Percentiles rank a stretch among this genome's conserved stretches.
phyloP scores from a whole-genome alignment of 2,113 vertebrate species.

The Toxostoma redivivum region DNA sequence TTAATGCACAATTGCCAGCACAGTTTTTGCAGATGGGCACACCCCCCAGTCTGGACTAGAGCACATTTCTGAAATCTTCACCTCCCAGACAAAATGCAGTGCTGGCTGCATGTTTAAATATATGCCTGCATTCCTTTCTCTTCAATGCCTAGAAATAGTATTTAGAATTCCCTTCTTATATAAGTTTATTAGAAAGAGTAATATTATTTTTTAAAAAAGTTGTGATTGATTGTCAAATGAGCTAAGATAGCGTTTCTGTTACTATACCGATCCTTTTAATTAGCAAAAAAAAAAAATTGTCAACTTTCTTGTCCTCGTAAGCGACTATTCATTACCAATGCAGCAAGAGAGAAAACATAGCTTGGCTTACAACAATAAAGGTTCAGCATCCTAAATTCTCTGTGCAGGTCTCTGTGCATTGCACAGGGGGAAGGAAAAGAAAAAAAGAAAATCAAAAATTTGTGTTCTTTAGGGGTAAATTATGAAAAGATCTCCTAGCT shows the following conservation, averaged over 20 bases:
- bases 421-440: background rate
- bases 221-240: slow-evolving; percentile 46
- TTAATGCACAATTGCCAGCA: background rate
- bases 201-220: background rate
- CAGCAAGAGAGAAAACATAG: background rate
- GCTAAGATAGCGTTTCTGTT: background rate
- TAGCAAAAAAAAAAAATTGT: background rate
- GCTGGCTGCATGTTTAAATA: background rate
- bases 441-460: background rate
- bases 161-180: background rate
- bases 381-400: slow-evolving; percentile 37
- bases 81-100: background rate
- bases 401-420: background rate
- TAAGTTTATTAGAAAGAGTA: slow-evolving; percentile 1
- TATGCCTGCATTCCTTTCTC: background rate
- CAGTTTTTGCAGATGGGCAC: background rate
- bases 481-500: slow-evolving; percentile 4
- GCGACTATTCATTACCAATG: background rate
- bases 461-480: slow-evolving; percentile 5
- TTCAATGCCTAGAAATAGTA: background rate
- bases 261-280: background rate
- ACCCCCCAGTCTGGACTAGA: background rate
- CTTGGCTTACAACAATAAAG: background rate
- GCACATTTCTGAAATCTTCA: background rate
- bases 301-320: background rate